Base-by-base conservation (phyloP, 2,113 vertebrate genomes). In the Madoqua kirkii region DNA sequence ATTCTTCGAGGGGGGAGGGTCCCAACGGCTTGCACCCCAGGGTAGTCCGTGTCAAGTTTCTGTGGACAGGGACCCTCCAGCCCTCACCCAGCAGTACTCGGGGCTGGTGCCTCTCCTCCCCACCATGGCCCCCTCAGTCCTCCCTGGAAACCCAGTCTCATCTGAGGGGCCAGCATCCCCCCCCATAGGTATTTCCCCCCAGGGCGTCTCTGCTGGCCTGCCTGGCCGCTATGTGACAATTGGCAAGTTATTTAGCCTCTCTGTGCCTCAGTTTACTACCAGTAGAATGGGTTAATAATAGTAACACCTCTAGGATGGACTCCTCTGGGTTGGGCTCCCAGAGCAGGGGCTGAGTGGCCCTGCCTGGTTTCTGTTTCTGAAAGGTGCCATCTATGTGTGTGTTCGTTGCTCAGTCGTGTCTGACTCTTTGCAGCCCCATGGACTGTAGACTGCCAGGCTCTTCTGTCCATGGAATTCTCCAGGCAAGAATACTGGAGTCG, bases 91-190 rank as follows among this genome's bases (percentile, higher is more conserved):
- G 31, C 60, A 13, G 40, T 33, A 4, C 27, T 31, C 1, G 0
- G 4, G 7, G 6, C 5, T 36, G 50, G n/a, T 52, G 50, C 19
- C 43, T 40, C 33, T 21, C 62, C 31, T n/a, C 9, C 23, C 19
- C n/a, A 15, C 7, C 1, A 0, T 1, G 29, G 27, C 2, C 21
- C 15, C 21, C 13, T 0, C 6, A 1, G 6, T 50, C 33, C 52
- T 91, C 48, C 3, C 71, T 17, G 19, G 86, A 55, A 40, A 29
- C 52, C 60, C 52, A 57, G 83, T 31, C 33, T 55, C 76, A n/a
- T 9, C 55, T 15, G 14, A 81, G 45, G 11, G 2, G 14, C 36
- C 12, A 1, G 62, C 21, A 4, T 4, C 40, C 4, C 23, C 31
- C 43, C 11, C 0, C 1, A 23, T 33, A 76, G 45, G 16, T 36